Percentiles rank a stretch among this genome's conserved stretches.
Evolutionary conservation across 2,888 invertebrate genomes (phyloP).

Genomic region (Apomyelois bistriatella): DNA sequence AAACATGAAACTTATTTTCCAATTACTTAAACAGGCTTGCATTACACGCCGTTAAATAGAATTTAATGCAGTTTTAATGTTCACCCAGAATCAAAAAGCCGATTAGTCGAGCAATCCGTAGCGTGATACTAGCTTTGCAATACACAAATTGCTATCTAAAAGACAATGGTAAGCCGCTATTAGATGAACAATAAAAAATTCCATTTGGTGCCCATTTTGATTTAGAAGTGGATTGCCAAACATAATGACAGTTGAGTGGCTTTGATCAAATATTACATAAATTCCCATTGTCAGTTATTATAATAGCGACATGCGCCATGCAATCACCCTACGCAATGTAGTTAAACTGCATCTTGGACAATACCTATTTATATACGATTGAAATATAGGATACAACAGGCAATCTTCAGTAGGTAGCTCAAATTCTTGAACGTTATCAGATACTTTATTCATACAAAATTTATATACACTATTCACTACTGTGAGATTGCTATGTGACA

Average conservation of each 20-base stretch:
- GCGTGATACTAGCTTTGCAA: constrained; percentile 47
- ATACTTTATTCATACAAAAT: neutral
- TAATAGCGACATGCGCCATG: neutral
- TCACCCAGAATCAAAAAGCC: constrained; percentile 54
- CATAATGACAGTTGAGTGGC: constrained; percentile 31
- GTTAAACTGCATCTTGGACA: too few species aligned
- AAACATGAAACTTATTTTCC: constrained; percentile 47
- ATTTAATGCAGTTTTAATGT: constrained; percentile 74
- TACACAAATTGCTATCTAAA: constrained; percentile 48
- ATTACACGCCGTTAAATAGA: constrained; percentile 60
- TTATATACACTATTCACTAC: neutral
- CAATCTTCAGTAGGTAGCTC: too few species aligned
- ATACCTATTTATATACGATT: too few species aligned
- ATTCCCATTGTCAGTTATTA: constrained; percentile 5
- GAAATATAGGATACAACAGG: too few species aligned
- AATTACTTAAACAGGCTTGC: constrained; percentile 57
- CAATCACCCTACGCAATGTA: too few species aligned
- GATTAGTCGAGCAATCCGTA: constrained; percentile 50
- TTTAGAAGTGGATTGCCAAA: constrained; percentile 42
- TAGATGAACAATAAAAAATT: constrained; percentile 43
- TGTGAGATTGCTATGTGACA: neutral
- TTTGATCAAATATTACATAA: constrained; percentile 34
- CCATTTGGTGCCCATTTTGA: constrained; percentile 43
- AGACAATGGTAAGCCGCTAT: constrained; percentile 51
- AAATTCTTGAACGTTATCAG: neutral